Percentiles rank a stretch among this genome's conserved stretches.
Evolutionary conservation across 2,113 vertebrate genomes (phyloP).

Genomic region (Mionectes macconnelli): DNA sequence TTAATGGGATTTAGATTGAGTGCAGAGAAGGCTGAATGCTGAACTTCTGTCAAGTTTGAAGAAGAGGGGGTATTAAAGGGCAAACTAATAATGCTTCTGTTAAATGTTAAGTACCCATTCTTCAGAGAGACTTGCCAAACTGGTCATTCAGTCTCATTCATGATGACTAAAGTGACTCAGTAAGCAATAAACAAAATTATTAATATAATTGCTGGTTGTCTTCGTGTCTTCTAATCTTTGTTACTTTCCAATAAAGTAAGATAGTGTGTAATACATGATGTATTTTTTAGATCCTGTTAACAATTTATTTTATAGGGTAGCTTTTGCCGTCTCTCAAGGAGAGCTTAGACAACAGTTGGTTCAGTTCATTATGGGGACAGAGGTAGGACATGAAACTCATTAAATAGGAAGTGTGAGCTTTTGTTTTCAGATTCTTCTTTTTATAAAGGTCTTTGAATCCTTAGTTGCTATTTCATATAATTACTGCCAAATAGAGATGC

Average conservation of each 20-base stretch:
- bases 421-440: neutral
- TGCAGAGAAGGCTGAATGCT: neutral
- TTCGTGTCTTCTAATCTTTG: neutral
- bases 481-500: neutral
- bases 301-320: neutral
- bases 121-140: constrained; percentile 19
- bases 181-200: constrained; percentile 13
- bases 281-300: neutral
- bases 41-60: constrained; percentile 21
- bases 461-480: neutral
- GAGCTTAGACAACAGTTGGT: neutral
- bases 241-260: neutral
- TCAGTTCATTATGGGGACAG: neutral
- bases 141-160: constrained; percentile 12
- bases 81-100: constrained; percentile 46
- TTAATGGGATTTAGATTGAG: constrained; percentile 53
- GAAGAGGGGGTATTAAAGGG: constrained; percentile 34
- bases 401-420: neutral
- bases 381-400: neutral
- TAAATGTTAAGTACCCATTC: constrained; percentile 36
- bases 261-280: neutral
- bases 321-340: neutral
- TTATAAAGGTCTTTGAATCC: neutral
- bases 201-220: neutral
- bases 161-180: neutral